Conservation (phyloP, 2,113 vertebrate genomes). For the Phoxinus phoxinus region DNA sequence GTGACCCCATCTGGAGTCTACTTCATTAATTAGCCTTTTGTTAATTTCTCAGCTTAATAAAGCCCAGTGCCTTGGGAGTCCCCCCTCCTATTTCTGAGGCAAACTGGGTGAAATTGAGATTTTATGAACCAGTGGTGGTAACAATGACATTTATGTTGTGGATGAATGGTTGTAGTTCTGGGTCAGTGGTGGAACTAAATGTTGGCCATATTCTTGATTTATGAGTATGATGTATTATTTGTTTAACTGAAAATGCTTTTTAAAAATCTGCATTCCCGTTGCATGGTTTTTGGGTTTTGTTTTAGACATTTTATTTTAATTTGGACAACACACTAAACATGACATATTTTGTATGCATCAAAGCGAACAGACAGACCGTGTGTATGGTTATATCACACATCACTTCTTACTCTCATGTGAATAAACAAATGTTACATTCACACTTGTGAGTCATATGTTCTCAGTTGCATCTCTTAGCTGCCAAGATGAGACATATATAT, state of each 20-base stretch:
- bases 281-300: neutral
- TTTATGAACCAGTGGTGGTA: neutral
- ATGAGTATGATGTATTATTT: neutral
- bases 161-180: conserved; percentile 21
- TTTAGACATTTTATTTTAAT: neutral
- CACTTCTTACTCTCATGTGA: conserved; percentile 32
- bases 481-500: conserved; percentile 1
- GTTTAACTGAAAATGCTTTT: neutral
- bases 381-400: neutral
- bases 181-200: conserved; percentile 5
- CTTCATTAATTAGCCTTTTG: conserved; percentile 73
- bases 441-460: conserved; percentile 7
- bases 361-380: neutral
- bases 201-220: neutral
- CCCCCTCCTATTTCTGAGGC: conserved; percentile 11
- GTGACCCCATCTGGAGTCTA: conserved; percentile 69
- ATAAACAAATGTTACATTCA: conserved; percentile 10
- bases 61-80: conserved; percentile 64
- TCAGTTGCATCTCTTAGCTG: neutral
- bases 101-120: conserved; percentile 28
- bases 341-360: neutral
- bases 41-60: conserved; percentile 73
- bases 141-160: conserved; percentile 23
- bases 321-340: neutral
- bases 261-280: neutral